Conservation (phyloP, 2,113 vertebrate species). For the Malurus alboscapulatus region DNA sequence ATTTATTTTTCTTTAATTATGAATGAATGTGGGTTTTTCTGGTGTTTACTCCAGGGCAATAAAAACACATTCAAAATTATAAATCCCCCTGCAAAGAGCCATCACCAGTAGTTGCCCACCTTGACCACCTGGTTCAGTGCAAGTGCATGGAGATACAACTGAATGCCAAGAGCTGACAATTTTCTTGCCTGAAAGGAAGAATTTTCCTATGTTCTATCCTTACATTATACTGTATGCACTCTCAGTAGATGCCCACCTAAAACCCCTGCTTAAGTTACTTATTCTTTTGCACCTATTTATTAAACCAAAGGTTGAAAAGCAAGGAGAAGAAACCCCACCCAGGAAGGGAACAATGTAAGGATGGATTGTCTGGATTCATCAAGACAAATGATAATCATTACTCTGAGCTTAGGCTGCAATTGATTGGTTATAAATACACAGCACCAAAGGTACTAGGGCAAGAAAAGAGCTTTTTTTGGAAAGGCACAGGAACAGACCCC, state of each 20-base stretch:
- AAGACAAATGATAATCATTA: not conserved
- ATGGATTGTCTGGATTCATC: not conserved
- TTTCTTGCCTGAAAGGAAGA: not conserved
- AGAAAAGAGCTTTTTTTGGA: not conserved
- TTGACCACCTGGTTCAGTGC: not conserved
- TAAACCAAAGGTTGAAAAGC: not conserved
- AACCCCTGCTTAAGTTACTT: not conserved
- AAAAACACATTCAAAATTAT: not conserved
- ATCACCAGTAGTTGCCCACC: not conserved
- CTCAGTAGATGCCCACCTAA: not conserved
- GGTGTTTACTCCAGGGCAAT: not conserved
- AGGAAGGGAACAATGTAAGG: not conserved
- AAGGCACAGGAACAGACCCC: not conserved
- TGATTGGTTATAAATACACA: not conserved
- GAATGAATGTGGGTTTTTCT: not conserved
- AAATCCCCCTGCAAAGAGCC: not conserved
- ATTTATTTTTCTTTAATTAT: not conserved
- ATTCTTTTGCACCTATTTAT: not conserved
- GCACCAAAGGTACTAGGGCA: not conserved
- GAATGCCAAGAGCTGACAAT: not conserved
- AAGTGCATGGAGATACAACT: not conserved
- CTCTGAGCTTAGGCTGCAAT: not conserved
- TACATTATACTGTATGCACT: not conserved
- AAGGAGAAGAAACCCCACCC: not conserved
- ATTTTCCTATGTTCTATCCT: not conserved